Base-by-base conservation (phyloP, 2,888 invertebrate species). In the Dione vanillae region DNA sequence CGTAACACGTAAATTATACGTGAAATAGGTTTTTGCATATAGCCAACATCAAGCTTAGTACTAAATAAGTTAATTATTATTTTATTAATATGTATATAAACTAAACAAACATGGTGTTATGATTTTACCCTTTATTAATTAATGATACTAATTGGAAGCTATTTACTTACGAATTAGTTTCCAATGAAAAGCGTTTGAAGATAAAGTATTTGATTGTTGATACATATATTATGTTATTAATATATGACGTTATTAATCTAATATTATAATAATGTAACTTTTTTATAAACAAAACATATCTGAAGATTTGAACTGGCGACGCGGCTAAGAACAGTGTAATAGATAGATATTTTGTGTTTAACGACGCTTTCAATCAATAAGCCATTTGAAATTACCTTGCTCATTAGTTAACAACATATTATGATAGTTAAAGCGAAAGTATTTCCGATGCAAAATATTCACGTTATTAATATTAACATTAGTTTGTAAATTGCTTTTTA, bases 281-380 rank as follows among this genome's bases (percentile, higher is more conserved):
- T 51, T 51, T 3, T 27, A 27, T 27, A 27, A 3, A 27, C 27
- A 27, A 27, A 27, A 27, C 27, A 27, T 27, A 27, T 27, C 2
- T 2, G 43, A 43, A 43, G 43, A 43, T 45, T 45, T 14, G 16
- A 3, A 47, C 16, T 16, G 16, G n/a, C n/a, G n/a, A 45, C 45
- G 2, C 27, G 27, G 2, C 2, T 27, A 27, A 27, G 27, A 52
- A 52, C 0, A 16, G 12, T 16, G 20, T 61, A 61, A 43, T 61
- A n/a, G 43, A 40, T 64, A 47, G 19, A 37, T 64, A 27, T 27
- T 10, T 20, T 6, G 43, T 6, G 43, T 51, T 35, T 69, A 65
- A 69, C 56, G 69, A 65, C 54, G 54, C 27, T 65, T 56, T 58
- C 52, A 41, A 70, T 70, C 65, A 62, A 67, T 27, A 47, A 40